Base-by-base conservation (phyloP, 2,797 vertebrate species). In the Darevskia mixta region DNA sequence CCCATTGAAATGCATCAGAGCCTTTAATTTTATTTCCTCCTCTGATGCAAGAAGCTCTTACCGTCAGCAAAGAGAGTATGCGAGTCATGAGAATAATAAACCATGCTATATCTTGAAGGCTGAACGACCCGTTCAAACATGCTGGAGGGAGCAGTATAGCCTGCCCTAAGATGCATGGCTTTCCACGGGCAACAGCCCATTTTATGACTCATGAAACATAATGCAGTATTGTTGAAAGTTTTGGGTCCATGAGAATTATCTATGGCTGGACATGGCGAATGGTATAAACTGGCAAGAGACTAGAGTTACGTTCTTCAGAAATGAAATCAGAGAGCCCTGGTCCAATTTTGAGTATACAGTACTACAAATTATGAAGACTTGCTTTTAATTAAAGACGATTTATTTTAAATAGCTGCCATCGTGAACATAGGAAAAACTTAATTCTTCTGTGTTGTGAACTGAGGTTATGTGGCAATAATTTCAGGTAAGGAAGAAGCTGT, bases 161-260 rank as follows among this genome's bases (percentile, higher is more conserved):
- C 91, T 95, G 94, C 93, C 64, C 94, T 88, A 94, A 96, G 94
- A 97, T 95, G 96, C 96, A 96, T 82, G 94, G 93, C 95, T 95
- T 97, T 96, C 96, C 94, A 72, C 95, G 96, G 97, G 95, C 95
- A 88, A 38, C 73, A 93, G 95, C 96, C 97, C 96, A 96, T 94
- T 75, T 90, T 91, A 86, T 97, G 96, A 97, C 92, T 97, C 97
- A 97, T 94, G 92, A 93, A 85, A 93, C 94, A 97, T 95, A 97
- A 97, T 94, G 93, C 94, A 94, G 95, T 97, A 96, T 97, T 97
- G 97, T 96, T 96, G 94, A 93, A 95, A 96, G 91, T 93, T 94
- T 92, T 93, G 95, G 95, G 95, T 95, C 96, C 95, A 96, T 94
- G 96, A 96, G 96, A 95, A 96, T 95, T 96, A 95, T 95, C 94